These are phyloP conservation scores for Chascanopsetta lugubris DNA, from an alignment of 2,113 vertebrate species.

Conservation along the genomic window DNA sequence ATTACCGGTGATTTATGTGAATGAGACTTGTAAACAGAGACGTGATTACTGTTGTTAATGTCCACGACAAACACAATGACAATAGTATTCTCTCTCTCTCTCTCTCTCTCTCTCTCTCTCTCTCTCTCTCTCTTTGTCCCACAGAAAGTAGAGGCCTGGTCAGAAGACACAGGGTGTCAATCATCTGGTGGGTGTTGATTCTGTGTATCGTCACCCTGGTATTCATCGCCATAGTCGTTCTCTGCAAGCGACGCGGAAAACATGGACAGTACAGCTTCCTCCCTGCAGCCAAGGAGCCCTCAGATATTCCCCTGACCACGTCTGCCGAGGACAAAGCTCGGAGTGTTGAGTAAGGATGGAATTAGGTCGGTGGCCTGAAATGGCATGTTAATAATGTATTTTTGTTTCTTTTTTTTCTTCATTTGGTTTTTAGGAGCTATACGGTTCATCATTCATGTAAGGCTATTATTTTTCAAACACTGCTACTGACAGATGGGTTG, in stretches of 20 bases:
- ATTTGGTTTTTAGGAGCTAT: too few relatives aligned
- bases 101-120: too few relatives aligned
- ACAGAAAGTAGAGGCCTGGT: slow-evolving; percentile 5
- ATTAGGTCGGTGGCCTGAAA: not conserved
- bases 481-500: not conserved
- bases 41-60: not conserved
- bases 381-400: not conserved
- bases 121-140: slow-evolving; percentile 21
- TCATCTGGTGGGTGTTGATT: not conserved
- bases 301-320: slow-evolving; percentile 9
- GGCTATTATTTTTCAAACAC: not conserved
- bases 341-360: not conserved
- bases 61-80: not conserved
- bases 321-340: not conserved
- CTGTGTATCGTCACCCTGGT: rapidly evolving
- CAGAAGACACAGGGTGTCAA: rapidly evolving
- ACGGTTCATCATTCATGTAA: too few relatives aligned
- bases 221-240: rapidly evolving
- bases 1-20: slow-evolving; percentile 1
- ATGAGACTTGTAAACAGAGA: not conserved
- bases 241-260: not conserved
- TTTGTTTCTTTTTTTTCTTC: not conserved
- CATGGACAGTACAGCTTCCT: slow-evolving; percentile 46
- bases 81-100: not conserved
- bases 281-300: not conserved